phyloP scores from a whole-genome alignment of 2,888 invertebrate species.

The Dryobota labecula region DNA sequence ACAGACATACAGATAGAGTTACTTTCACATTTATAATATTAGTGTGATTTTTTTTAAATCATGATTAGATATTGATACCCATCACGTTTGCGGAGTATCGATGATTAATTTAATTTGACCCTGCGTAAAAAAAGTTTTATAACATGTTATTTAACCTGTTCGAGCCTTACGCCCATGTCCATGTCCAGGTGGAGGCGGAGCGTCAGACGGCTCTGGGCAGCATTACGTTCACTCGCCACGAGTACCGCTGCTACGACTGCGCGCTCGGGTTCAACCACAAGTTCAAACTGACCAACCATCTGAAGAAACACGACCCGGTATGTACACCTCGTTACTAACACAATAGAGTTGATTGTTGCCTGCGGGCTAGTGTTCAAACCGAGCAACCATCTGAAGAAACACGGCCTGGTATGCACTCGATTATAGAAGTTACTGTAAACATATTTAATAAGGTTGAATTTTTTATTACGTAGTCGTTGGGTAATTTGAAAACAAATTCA shows the following conservation, averaged over 20 bases:
- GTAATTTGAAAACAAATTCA: too few relatives aligned
- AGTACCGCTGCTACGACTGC: constrained; percentile 78
- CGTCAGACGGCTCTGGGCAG: constrained; percentile 69
- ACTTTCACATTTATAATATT: too few relatives aligned
- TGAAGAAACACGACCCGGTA: constrained; percentile 81
- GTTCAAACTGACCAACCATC: constrained; percentile 79
- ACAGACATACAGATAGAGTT: too few relatives aligned
- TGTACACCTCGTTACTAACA: constrained; percentile 31
- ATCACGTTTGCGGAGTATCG: too few relatives aligned
- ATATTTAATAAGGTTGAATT: too few relatives aligned
- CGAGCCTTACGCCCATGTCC: background rate
- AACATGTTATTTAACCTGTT: background rate
- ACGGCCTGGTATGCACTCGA: constrained; percentile 75
- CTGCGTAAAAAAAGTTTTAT: background rate
- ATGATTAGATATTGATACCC: too few relatives aligned
- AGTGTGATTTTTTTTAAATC: too few relatives aligned
- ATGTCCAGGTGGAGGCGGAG: constrained; percentile 77
- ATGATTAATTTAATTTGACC: background rate
- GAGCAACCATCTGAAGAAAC: constrained; percentile 81
- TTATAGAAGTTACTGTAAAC: too few relatives aligned
- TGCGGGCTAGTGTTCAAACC: constrained; percentile 69
- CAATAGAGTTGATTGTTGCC: background rate
- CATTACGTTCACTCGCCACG: constrained; percentile 73
- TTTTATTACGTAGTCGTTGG: too few relatives aligned
- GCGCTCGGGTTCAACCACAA: constrained; percentile 82